phyloP scores from a whole-genome alignment of 2,113 vertebrate genomes.

The Otis tarda region DNA sequence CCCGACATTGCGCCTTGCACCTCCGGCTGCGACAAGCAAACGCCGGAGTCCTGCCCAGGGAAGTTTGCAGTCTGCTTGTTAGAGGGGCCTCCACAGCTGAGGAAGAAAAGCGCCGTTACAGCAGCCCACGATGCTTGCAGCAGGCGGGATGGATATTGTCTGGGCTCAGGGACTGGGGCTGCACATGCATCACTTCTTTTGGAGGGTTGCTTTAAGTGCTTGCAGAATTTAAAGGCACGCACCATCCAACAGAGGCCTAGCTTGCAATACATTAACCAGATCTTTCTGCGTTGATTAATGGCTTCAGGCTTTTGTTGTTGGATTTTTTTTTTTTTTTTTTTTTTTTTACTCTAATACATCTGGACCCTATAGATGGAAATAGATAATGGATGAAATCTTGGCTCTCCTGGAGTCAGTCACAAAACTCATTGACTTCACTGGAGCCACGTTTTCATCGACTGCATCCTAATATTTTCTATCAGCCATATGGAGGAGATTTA shows the following conservation, averaged over 20 bases:
- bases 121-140: background rate
- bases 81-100: background rate
- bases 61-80: background rate
- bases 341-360: background rate
- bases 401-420: background rate
- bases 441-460: background rate
- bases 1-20: background rate
- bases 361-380: background rate
- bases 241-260: background rate
- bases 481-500: constrained; percentile 45
- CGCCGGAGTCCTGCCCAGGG: background rate
- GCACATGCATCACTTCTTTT: background rate
- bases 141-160: background rate
- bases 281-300: constrained; percentile 38
- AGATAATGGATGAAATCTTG: constrained; percentile 29
- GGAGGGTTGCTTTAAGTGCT: background rate
- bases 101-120: background rate
- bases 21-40: background rate
- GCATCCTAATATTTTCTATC: background rate
- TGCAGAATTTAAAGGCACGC: constrained; percentile 21
- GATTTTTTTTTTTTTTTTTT: background rate
- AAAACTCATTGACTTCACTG: constrained; percentile 9
- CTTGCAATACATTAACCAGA: constrained; percentile 34
- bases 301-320: constrained; percentile 1
- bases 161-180: background rate